Conservation (phyloP, 2,797 vertebrate species). For the Danio albolineatus region DNA sequence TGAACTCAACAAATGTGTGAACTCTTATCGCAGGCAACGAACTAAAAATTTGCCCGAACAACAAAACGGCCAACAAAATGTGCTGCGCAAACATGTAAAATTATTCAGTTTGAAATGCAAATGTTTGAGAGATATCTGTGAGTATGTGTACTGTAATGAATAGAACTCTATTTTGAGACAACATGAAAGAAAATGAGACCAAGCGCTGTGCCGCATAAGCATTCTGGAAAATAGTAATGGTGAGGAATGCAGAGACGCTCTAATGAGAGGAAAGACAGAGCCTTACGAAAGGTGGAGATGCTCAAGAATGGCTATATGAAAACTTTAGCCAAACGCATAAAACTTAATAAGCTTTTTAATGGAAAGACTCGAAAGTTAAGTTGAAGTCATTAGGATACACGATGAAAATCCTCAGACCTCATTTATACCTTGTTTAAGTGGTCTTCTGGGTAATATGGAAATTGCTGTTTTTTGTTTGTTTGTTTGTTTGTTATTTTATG, state of each 20-base stretch:
- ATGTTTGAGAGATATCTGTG: conserved; percentile 23
- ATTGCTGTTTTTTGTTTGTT: too few species aligned
- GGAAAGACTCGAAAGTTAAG: neutral
- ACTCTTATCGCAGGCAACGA: neutral
- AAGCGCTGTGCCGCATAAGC: neutral
- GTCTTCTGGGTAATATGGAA: neutral
- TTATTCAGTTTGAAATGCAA: conserved; percentile 48
- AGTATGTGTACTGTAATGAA: conserved; percentile 19
- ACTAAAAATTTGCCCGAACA: conserved; percentile 7
- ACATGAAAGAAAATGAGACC: conserved; percentile 39
- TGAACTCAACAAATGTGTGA: neutral
- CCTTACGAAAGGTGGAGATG: neutral
- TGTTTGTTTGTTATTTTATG: too few species aligned
- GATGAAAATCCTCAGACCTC: neutral
- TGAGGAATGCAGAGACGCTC: neutral
- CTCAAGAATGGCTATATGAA: neutral
- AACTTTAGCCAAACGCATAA: neutral
- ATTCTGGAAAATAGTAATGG: conserved; percentile 14
- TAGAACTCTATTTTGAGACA: conserved; percentile 16
- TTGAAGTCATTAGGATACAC: neutral
- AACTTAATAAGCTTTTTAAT: neutral
- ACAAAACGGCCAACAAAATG: conserved; percentile 23
- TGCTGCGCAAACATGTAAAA: neutral
- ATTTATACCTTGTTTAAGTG: neutral
- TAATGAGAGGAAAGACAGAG: conserved; percentile 9